Percentiles rank a stretch among this genome's conserved stretches.
Evolutionary conservation across 2,113 vertebrate genomes (phyloP).

Genomic region (Chaetodon auriga): DNA sequence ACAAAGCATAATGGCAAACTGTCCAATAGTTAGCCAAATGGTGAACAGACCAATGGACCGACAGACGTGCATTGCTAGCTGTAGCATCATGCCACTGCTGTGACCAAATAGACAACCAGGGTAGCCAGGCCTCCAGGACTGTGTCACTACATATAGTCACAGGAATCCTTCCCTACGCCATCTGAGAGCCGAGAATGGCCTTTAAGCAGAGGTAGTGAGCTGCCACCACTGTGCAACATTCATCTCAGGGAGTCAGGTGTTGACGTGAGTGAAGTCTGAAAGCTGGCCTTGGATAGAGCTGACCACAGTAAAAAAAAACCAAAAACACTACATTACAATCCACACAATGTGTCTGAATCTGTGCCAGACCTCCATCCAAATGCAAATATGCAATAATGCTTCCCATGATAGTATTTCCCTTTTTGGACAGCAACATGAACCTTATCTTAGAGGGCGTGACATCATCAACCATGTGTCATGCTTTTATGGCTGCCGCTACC

Average conservation of each 20-base stretch:
- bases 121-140: conserved; percentile 14
- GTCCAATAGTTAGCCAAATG: not conserved
- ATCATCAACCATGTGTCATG: conserved; percentile 22
- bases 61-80: not conserved
- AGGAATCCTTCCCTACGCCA: conserved; percentile 33
- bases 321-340: conserved; percentile 4
- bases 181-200: conserved; percentile 17
- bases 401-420: conserved; percentile 32
- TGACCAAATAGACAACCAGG: conserved; percentile 7
- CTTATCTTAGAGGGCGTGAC: conserved; percentile 20
- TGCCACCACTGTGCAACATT: conserved; percentile 1
- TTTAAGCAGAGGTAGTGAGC: conserved; percentile 27
- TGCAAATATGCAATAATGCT: conserved; percentile 28
- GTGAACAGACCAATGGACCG: not conserved
- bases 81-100: not conserved
- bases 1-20: not conserved
- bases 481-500: conserved; percentile 11
- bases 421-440: conserved; percentile 33
- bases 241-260: conserved; percentile 42
- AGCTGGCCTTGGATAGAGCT: conserved; percentile 21
- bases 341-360: not conserved
- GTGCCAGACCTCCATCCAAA: conserved; percentile 26
- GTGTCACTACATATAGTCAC: conserved; percentile 22
- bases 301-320: not conserved
- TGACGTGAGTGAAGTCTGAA: conserved; percentile 36